Base-by-base conservation (phyloP, 2,113 vertebrate genomes). In the Triplophysa siluroides region DNA sequence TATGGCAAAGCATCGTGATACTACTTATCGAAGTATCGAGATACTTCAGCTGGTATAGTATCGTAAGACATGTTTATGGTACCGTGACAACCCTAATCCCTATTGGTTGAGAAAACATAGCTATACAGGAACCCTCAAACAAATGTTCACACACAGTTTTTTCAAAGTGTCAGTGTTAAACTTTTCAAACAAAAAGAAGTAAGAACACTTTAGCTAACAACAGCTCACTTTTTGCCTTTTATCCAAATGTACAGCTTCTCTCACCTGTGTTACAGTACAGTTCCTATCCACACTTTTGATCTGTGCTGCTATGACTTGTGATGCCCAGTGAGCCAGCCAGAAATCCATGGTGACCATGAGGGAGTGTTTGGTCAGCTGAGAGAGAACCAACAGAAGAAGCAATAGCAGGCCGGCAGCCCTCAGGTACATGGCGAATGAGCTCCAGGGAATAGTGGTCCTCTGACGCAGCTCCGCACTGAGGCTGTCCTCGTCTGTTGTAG, bases 281-380 rank as follows among this genome's bases (percentile, higher is more conserved):
- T 98, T 98, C 52, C 21, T 88, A 41, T 78, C 13, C 0, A 82
- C 60, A 8, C 86, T 83, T 0, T 92, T 88, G 0, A 21, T 65
- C 85, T 90, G 93, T 24, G 67, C 73, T 0, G 80, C 52, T 82
- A 97, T 94, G 83, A 93, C 93, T 0, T 81, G 85, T 0, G 94
- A 94, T 0, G 97, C 98, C 98, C 98, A 99, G 83, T 93, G 88
- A 0, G 97, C 97, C 81, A 99, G 91, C 94, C 97, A 99, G 93
- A 94, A 98, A 83, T 99, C 98, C 0, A 97, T 99, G 88, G 96
- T 94, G 45, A 99, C 95, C 95, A 98, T 94, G 71, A 98, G 93
- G 0, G 96, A 91, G 89, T 99, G 98, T 88, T 99, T 99, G 88
- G 97, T 88, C 76, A 99, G 93, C 91, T 99, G 98, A 1, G 97